Conservation (phyloP, 2,113 vertebrate species). For the Fukomys damarensis region DNA sequence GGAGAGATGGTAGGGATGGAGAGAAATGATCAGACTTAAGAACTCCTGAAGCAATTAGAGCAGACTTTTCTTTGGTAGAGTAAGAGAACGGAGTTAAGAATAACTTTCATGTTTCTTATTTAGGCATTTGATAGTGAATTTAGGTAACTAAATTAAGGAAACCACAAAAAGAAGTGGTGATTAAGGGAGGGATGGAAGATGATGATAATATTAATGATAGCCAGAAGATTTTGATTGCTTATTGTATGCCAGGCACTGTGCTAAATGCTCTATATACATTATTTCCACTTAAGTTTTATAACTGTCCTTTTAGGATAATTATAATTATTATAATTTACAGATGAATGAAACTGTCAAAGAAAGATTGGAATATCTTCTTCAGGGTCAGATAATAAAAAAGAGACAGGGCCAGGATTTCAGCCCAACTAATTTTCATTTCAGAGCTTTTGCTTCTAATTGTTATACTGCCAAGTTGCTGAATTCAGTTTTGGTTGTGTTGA, state of each 20-base stretch:
- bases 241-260: neutral
- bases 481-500: neutral
- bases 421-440: constrained; percentile 2
- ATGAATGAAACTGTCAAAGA: constrained; percentile 25
- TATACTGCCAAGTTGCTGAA: neutral
- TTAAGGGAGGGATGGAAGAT: neutral
- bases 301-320: neutral
- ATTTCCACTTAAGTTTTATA: neutral
- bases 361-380: neutral
- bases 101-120: neutral
- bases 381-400: constrained; percentile 16
- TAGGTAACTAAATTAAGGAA: neutral
- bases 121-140: neutral
- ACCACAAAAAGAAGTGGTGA: neutral
- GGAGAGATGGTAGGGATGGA: neutral
- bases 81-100: neutral
- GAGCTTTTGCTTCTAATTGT: constrained; percentile 17
- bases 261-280: neutral
- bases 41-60: neutral
- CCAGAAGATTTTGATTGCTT: neutral
- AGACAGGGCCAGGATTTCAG: neutral
- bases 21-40: neutral
- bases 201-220: neutral
- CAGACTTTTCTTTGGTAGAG: neutral
- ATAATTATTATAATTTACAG: constrained; percentile 33